phyloP scores from a whole-genome alignment of 1,140 invertebrate species.

The Micrasema longulum region DNA sequence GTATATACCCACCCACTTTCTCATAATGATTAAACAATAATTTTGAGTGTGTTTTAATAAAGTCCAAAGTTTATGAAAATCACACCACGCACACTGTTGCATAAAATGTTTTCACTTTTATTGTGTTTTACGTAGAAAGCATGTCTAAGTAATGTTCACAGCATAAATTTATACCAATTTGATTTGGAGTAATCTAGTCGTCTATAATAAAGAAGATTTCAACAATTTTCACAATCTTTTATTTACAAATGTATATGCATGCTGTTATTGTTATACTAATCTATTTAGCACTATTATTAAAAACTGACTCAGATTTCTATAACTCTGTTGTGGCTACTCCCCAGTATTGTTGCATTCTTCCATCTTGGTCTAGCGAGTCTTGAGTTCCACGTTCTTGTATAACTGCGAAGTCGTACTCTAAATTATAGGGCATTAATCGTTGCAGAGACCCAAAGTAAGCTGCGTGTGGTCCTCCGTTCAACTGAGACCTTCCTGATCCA shows the following conservation, averaged over 20 bases:
- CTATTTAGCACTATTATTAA: constrained; percentile 9
- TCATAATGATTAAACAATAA: no score
- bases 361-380: constrained; percentile 82
- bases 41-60: no score
- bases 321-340: constrained; percentile 86
- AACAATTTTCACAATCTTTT: constrained; percentile 44
- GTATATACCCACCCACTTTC: no score
- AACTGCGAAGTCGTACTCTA: constrained; percentile 86
- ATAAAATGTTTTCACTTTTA: constrained; percentile 52
- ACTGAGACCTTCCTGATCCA: constrained; percentile 63
- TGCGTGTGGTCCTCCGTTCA: constrained; percentile 81
- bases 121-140: constrained; percentile 47
- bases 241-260: constrained; percentile 49
- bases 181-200: constrained; percentile 54
- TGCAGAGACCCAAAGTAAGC: constrained; percentile 88
- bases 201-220: constrained; percentile 51
- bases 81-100: constrained; percentile 49
- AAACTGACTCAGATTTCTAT: constrained; percentile 58
- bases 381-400: constrained; percentile 78
- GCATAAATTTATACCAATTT: constrained; percentile 30
- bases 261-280: neutral
- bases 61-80: constrained; percentile 18
- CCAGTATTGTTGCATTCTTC: constrained; percentile 88
- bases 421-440: constrained; percentile 84
- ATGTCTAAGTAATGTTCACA: constrained; percentile 31